Evolutionary conservation across 2,797 vertebrate species (phyloP), one percentile per base, ranked within the genome.

Genomic region (Brotogeris chrysoptera): DNA sequence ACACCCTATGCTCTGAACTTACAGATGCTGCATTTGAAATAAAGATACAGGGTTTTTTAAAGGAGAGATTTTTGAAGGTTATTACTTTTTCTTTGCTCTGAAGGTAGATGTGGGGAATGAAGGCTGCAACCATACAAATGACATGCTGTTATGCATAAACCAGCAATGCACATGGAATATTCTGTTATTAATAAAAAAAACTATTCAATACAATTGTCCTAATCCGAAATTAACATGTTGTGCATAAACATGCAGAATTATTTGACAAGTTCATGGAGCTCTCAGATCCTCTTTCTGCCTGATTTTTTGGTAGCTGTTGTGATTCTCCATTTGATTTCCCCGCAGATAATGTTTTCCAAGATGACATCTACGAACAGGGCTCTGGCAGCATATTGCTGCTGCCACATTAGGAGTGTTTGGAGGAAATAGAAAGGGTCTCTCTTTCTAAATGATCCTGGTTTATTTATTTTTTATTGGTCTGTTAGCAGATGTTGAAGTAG

Each of bases 401-500:
- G 96, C 96, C 94, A 28, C 80, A 84, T 93, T 60, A 30, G 84
- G 94, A 94, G 96, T 2, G 38, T 92, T 95, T 39, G 25, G 83
- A 78, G 96, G 86, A 69, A 86, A 95, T 10, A 80, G 94, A 73
- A 86, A 92, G 77, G 93, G 96, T 95, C 93, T 73, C 95, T 95
- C 95, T 97, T 92, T 79, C 96, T 81, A 92, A 97, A 95, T 88
- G 92, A 87, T 94, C 91, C 95, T 90, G 82, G 30, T 93, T 97
- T 97, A 95, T 97, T 98, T 97, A 89, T 96, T 96, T 97, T 97
- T 97, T 96, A 97, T 96, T 91, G 95, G 94, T 95, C 96, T 94
- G 96, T 88, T 94, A 97, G 95, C 97, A 98, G 98, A 96, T 97
- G 97, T 97, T 95, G 96, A 81, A 92, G 97, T 88, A 87, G 96